Evolutionary conservation across 2,888 invertebrate genomes (phyloP), one percentile per base, ranked within the genome.

Genomic region (Lysandra coridon): DNA sequence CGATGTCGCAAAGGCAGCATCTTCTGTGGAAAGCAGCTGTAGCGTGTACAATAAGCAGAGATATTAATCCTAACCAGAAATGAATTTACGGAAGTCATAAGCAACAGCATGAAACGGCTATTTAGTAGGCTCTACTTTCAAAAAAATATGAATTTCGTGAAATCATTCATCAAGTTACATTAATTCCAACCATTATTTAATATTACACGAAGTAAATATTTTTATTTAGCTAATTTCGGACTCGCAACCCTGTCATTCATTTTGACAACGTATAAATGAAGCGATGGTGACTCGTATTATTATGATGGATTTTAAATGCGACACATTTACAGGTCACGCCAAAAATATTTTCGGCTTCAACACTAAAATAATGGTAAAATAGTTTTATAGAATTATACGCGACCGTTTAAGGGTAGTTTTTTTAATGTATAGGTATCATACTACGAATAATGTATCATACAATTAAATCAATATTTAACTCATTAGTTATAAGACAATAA

Each of bases 291-390:
- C 93, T 93, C 90, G 93, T 92, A 82, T 84, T 87, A 85, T 84
- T 85, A 86, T 92, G 92, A 92, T 92, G 91, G 91, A 91, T 91
- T 91, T 92, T 92, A 92, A 92, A 93, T 91, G 92, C 82, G 83
- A 81, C 82, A 82, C 82, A 79, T 82, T 83, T 80, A 81, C 79
- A 78, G 74, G 77, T 79, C 82, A 82, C 75, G 81, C 75, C 80
- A 78, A 80, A 81, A 80, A 60, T 80, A 44, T 30, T 57, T 57
- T 14, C 33, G 69, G 4, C 33, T 17, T 33, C 14, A 37, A 69
- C 17, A 37, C 14, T 33, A 14, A 69, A 69, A 69, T 69, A 30
- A 62, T 23, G 23, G 23, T 7, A 23, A 23, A 62, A 23, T 57
- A 3, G 17, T 57, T 4, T 17, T 4, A 17, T 4, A 14, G 4